Percentiles rank a stretch among this genome's conserved stretches.
Conservation (phyloP, 1,140 invertebrate species). For the Nasonia vitripennis region DNA sequence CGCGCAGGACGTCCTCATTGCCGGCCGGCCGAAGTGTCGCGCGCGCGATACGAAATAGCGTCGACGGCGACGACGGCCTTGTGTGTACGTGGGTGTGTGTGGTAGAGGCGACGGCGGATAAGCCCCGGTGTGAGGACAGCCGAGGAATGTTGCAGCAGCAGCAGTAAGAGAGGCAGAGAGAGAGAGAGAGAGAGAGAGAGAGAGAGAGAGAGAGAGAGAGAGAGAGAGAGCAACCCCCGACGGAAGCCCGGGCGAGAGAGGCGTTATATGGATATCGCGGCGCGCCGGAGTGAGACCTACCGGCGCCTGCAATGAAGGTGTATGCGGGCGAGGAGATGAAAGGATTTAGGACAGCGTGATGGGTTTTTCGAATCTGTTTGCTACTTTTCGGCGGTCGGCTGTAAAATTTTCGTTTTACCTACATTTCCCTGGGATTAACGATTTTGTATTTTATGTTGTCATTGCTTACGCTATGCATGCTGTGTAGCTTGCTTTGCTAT, state of each 20-base stretch:
- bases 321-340: background rate
- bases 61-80: background rate
- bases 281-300: background rate
- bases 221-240: background rate
- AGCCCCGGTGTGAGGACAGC: background rate
- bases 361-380: background rate
- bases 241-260: background rate
- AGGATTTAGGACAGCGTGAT: background rate
- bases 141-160: background rate
- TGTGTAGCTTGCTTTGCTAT: no score
- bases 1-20: slow-evolving; percentile 12
- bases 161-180: background rate
- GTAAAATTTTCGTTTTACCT: background rate
- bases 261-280: slow-evolving; percentile 3
- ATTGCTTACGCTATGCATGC: no score
- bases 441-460: no score
- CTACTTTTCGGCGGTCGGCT: background rate
- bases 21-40: background rate
- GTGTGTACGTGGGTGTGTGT: background rate
- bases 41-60: background rate
- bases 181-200: background rate
- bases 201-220: no score
- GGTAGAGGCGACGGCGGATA: background rate
- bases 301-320: background rate
- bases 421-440: no score